Conservation (phyloP, 2,113 vertebrate species). For the Mus pahari region DNA sequence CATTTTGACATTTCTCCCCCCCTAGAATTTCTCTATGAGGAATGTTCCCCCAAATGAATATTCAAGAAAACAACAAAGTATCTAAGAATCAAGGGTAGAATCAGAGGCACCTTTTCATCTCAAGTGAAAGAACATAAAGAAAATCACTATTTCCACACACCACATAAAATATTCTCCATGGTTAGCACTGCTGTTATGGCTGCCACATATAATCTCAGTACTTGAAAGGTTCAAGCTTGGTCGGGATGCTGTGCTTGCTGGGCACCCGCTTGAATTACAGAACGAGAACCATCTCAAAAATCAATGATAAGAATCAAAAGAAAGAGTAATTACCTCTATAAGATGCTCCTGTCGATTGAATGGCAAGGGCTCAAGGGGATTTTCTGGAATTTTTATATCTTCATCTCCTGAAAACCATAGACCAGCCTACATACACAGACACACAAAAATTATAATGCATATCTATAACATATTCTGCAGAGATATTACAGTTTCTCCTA, state of each 20-base stretch:
- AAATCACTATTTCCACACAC: background rate
- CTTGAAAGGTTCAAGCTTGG: background rate
- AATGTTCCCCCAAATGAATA: background rate
- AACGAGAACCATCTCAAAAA: background rate
- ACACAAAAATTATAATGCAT: conserved; percentile 26
- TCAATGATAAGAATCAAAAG: background rate
- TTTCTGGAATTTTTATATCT: conserved; percentile 83
- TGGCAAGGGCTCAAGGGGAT: conserved; percentile 85
- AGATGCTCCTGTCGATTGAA: conserved; percentile 88
- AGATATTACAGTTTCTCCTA: background rate
- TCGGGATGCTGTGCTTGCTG: too few relatives aligned
- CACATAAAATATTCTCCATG: background rate
- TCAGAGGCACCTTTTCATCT: background rate
- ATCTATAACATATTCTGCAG: background rate
- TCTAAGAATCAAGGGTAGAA: rapidly evolving
- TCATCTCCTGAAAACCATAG: conserved; percentile 91
- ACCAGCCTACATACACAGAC: conserved; percentile 84
- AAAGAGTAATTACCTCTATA: conserved; percentile 87
- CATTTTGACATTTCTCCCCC: background rate
- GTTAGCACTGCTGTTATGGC: conserved; percentile 69
- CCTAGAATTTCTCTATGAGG: background rate
- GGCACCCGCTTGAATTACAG: background rate
- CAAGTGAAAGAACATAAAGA: background rate
- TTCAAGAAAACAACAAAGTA: background rate
- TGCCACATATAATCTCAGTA: background rate